A percentile compares a stretch with the other conserved stretches of the same genome.
Evolutionary conservation across 1,140 invertebrate genomes (phyloP).

Genomic region (Sarcophaga bullata): DNA sequence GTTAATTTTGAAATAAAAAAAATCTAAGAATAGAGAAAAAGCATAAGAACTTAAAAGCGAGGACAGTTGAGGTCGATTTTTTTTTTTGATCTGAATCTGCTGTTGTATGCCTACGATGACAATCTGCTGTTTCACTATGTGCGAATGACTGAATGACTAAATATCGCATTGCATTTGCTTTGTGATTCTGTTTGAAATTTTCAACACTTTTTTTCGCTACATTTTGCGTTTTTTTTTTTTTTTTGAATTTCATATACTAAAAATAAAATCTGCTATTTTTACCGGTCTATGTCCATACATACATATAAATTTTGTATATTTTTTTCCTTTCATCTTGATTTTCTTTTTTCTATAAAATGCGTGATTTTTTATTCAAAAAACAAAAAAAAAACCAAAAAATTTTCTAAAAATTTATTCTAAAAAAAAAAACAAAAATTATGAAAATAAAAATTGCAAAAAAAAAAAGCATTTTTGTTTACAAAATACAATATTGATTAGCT

Average conservation of each 20-base stretch:
- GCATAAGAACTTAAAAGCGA: neutral
- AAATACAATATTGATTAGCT: no score
- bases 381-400: neutral
- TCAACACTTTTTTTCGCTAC: neutral
- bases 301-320: neutral
- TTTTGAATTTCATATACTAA: neutral
- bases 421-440: neutral
- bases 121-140: no score
- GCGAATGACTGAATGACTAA: neutral
- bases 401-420: neutral
- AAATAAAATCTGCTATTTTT: constrained; percentile 22
- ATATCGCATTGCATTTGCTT: constrained; percentile 11
- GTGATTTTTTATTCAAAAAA: neutral
- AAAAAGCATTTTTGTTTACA: no score
- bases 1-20: constrained; percentile 5
- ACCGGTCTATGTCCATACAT: neutral
- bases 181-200: neutral
- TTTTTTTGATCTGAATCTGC: no score
- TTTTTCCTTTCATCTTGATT: no score
- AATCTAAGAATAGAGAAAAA: neutral
- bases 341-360: neutral
- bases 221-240: no score
- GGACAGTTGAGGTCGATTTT: no score
- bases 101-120: no score
- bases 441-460: no score